Evolutionary conservation across 2,797 vertebrate species (phyloP).

Genomic region (Pantherophis vulpinus): DNA sequence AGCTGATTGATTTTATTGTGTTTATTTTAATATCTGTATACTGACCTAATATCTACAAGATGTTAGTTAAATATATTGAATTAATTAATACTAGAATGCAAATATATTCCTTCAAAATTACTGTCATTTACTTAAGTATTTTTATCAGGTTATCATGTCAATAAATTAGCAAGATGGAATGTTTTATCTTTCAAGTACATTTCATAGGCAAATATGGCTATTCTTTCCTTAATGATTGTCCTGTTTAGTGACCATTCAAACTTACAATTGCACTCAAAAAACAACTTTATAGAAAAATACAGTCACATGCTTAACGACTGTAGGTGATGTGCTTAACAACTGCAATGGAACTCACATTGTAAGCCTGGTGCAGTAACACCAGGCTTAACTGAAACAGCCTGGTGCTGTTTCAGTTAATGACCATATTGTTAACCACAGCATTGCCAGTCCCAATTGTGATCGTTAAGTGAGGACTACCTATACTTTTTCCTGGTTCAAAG

Average conservation of each 20-base stretch:
- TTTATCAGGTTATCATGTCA: not conserved
- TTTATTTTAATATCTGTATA: not conserved
- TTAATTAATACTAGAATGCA: not conserved
- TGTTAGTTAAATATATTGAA: not conserved
- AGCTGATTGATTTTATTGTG: not conserved
- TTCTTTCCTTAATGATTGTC: not conserved
- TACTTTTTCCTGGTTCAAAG: not conserved
- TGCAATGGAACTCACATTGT: not conserved
- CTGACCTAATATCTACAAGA: not conserved
- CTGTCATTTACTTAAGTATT: not conserved
- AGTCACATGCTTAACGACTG: not conserved
- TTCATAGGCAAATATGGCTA: not conserved
- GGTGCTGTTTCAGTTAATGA: not conserved
- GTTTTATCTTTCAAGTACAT: not conserved
- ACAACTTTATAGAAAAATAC: not conserved
- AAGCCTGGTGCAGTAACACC: not conserved
- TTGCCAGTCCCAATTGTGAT: not conserved
- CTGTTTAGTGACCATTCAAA: not conserved
- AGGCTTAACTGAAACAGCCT: too few species aligned
- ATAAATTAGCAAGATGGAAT: not conserved
- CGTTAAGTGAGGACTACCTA: not conserved
- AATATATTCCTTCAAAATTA: not conserved
- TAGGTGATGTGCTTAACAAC: not conserved
- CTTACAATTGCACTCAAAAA: not conserved
- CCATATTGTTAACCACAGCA: not conserved